Conservation (phyloP, 2,113 vertebrate genomes). For the Elephas maximus region DNA sequence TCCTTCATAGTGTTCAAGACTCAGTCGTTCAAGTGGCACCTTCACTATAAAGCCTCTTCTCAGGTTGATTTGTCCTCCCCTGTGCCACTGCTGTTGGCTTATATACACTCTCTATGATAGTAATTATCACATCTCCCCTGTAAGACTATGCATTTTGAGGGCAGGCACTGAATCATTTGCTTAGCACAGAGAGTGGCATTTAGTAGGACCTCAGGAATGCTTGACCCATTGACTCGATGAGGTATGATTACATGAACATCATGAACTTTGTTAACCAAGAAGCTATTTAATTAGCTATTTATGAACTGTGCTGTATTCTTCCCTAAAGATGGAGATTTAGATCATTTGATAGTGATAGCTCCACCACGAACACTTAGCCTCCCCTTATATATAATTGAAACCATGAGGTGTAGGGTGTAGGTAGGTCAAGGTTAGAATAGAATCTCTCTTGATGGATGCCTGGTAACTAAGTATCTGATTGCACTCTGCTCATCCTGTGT, state of each 20-base stretch:
- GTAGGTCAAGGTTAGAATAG: slow-evolving; percentile 1
- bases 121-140: neutral
- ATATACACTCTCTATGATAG: neutral
- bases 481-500: neutral
- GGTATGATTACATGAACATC: neutral
- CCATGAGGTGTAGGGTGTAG: neutral
- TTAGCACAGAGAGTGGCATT: neutral
- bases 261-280: neutral
- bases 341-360: neutral
- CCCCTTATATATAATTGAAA: neutral
- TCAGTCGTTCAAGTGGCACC: neutral
- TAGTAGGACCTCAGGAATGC: neutral
- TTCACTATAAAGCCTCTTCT: neutral
- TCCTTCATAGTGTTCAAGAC: slow-evolving; percentile 7
- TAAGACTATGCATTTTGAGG: neutral
- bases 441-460: neutral
- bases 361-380: neutral
- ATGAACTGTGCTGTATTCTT: slow-evolving; percentile 15
- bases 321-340: neutral
- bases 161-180: neutral
- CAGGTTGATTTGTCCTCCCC: neutral
- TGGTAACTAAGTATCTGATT: neutral
- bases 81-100: neutral
- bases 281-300: neutral
- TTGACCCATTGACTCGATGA: slow-evolving; percentile 26